Evolutionary conservation across 2,797 vertebrate genomes (phyloP), one percentile per base, ranked within the genome.

Genomic region (Cetoscarus ocellatus): DNA sequence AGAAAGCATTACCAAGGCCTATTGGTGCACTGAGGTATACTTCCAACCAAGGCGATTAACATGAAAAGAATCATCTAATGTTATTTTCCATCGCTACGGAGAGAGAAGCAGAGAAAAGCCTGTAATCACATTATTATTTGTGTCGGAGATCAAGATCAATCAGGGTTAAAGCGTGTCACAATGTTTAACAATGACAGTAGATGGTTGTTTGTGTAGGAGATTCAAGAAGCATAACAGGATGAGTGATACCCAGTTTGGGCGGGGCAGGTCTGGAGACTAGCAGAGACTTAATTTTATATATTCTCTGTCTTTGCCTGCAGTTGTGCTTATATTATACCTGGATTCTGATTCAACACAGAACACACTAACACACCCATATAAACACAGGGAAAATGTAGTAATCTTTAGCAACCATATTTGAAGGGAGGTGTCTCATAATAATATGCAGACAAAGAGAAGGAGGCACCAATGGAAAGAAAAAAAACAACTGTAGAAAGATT

Each of bases 71-170:
- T 2, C 27, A 27, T 27, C 27, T 27, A 27, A 27, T 27, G 27
- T 27, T 27, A 27, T 27, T n/a, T n/a, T n/a, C n/a, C n/a, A n/a
- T n/a, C n/a, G n/a, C 27, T 27, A 27, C 27, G 4, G 2, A 27
- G 27, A 27, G 27, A 27, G 27, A 27, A 27, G 27, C 27, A 27
- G 27, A 27, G 27, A 27, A 27, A 27, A 27, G 27, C 27, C 27
- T 27, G 27, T 95, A 94, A 95, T 94, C 94, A 92, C 92, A 92
- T 94, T 93, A 93, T 93, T 94, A 94, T 94, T 95, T 91, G 76
- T 93, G 89, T 91, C 79, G 79, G 82, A 92, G 89, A 94, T 94
- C 85, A 85, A 91, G 93, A 94, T 94, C 93, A 94, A 92, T 93
- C 92, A 91, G 90, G 88, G 89, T 92, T 93, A 92, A 88, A 86